Evolutionary conservation across 1,140 invertebrate species (phyloP).

Genomic region (roundworm (Caenorhabditis elegans)): DNA sequence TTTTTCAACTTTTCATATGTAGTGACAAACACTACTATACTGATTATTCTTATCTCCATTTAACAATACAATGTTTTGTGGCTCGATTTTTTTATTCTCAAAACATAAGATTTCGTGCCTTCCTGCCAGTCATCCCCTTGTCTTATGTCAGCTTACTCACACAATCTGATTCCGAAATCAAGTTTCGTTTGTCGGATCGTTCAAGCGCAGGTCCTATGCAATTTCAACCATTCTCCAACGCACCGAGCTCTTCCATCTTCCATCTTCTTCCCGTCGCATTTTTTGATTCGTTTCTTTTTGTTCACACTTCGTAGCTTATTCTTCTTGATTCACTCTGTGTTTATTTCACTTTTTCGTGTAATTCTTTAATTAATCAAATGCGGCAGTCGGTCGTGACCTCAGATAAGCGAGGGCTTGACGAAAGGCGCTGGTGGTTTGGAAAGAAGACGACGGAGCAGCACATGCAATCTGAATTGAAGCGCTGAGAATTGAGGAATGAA

Average conservation of each 20-base stretch:
- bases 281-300: background rate
- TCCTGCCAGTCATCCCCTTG: too few species aligned
- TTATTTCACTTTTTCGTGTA: constrained; percentile 30
- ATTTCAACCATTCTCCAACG: background rate
- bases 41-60: background rate
- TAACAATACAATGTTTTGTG: too few species aligned
- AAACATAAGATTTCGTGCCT: background rate
- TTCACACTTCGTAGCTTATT: background rate
- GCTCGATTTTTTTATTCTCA: background rate
- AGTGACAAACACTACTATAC: too few species aligned
- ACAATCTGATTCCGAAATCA: constrained; percentile 18
- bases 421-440: background rate
- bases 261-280: background rate
- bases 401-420: background rate
- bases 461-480: constrained; percentile 21
- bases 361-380: constrained; percentile 30
- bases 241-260: background rate
- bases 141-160: background rate
- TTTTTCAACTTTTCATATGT: too few species aligned
- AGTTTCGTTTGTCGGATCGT: background rate
- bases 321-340: constrained; percentile 11
- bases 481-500: background rate
- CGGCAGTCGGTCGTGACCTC: constrained; percentile 5
- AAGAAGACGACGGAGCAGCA: background rate
- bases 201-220: constrained; percentile 6